These are phyloP conservation scores for Channa maculata DNA, from an alignment of 2,113 vertebrate genomes.

Conservation along the genomic window DNA sequence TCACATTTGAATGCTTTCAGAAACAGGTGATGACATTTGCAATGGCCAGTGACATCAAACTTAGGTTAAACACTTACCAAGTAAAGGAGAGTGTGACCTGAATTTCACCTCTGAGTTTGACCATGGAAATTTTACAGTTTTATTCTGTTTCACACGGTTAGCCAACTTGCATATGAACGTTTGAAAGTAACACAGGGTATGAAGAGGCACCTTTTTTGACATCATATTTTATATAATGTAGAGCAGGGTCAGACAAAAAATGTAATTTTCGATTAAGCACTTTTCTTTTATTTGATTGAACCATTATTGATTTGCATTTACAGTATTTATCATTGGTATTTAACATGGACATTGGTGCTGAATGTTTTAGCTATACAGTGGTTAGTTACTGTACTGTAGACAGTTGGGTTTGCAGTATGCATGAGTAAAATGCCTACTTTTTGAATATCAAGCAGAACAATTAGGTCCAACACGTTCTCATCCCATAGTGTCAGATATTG, in stretches of 20 bases:
- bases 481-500: too few relatives aligned
- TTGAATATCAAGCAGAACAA: too few relatives aligned
- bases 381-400: too few relatives aligned
- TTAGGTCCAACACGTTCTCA: too few relatives aligned
- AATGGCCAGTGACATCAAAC: constrained; percentile 28
- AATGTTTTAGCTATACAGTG: too few relatives aligned
- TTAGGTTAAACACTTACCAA: constrained; percentile 28
- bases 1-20: constrained; percentile 28
- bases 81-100: constrained; percentile 34
- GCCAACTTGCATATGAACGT: constrained; percentile 38
- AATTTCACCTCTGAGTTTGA: constrained; percentile 54
- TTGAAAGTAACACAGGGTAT: not conserved
- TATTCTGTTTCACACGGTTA: constrained; percentile 8
- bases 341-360: too few relatives aligned
- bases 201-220: not conserved
- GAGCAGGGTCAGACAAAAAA: not conserved
- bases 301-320: too few relatives aligned
- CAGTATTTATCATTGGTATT: too few relatives aligned
- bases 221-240: not conserved
- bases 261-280: too few relatives aligned
- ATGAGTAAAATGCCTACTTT: too few relatives aligned
- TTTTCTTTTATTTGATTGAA: too few relatives aligned
- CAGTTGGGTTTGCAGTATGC: too few relatives aligned
- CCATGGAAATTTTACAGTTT: constrained; percentile 36
- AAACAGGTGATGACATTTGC: constrained; percentile 56